These are phyloP conservation scores for Pedetes capensis DNA, from an alignment of 2,113 vertebrate species.

Conservation along the genomic window DNA sequence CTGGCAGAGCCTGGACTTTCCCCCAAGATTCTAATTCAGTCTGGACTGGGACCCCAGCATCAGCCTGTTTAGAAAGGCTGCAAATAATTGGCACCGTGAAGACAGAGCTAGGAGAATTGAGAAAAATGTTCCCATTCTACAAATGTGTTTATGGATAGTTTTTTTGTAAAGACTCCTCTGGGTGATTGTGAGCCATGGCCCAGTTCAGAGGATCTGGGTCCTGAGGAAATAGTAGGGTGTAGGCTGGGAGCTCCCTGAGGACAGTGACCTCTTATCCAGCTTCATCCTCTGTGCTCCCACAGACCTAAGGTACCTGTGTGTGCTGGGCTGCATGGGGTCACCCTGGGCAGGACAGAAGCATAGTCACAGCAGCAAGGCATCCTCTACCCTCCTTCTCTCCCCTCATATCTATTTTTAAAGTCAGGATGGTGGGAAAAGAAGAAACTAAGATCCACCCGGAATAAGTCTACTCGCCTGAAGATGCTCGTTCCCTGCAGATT, in stretches of 20 bases:
- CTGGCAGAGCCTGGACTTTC: not conserved
- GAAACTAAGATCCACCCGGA: not conserved
- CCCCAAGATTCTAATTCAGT: not conserved
- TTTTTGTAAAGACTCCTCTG: not conserved
- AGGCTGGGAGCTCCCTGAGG: not conserved
- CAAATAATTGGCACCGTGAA: not conserved
- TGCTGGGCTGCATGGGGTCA: not conserved
- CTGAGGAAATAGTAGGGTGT: rapidly evolving
- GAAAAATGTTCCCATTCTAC: not conserved
- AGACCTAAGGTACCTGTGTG: not conserved
- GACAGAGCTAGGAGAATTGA: not conserved
- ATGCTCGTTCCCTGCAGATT: not conserved
- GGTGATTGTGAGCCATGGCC: not conserved
- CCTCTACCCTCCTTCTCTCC: not conserved
- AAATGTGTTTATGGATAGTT: not conserved
- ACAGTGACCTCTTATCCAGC: not conserved
- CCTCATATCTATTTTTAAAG: not conserved
- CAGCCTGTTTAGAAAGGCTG: not conserved
- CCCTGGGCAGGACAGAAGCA: not conserved
- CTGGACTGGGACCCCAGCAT: too few relatives aligned
- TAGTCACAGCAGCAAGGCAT: not conserved
- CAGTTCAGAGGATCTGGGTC: rapidly evolving
- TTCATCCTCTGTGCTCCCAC: rapidly evolving
- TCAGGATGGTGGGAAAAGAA: not conserved
- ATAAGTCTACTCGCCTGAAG: not conserved